A percentile compares a stretch with the other conserved stretches of the same genome.
These are phyloP conservation scores for Rapana venosa DNA, from an alignment of 2,888 invertebrate species.

Conservation along the genomic window DNA sequence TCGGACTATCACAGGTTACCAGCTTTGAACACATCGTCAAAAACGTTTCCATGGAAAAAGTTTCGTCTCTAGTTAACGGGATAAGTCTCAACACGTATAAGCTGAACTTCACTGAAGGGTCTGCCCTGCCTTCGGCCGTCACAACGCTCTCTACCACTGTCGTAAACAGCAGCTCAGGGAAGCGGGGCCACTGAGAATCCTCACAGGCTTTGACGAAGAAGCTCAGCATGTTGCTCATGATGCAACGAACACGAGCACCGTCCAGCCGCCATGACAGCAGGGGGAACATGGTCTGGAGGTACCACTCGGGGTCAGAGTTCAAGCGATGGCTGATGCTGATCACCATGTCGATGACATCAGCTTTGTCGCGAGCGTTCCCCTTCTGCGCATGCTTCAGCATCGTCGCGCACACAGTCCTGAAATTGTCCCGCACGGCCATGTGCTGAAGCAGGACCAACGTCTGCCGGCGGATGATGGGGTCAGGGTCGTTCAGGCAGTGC, in stretches of 20 bases:
- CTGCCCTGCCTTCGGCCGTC: neutral
- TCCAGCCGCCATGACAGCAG: conserved; percentile 24
- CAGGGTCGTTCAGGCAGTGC: conserved; percentile 74
- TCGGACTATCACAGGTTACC: neutral
- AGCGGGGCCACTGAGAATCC: neutral
- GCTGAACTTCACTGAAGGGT: neutral
- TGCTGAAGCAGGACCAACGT: conserved; percentile 74
- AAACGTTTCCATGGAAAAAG: neutral
- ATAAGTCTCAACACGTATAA: conserved; percentile 24
- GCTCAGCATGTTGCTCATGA: conserved; percentile 18
- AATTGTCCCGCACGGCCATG: conserved; percentile 73
- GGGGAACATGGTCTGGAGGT: conserved; percentile 31
- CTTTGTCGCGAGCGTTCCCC: neutral
- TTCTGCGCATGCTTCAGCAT: conserved; percentile 63
- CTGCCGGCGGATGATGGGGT: conserved; percentile 69
- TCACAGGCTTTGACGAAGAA: neutral
- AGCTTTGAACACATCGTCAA: neutral
- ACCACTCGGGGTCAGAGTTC: conserved; percentile 29
- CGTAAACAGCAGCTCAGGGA: conserved; percentile 6
- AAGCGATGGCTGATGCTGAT: conserved; percentile 3
- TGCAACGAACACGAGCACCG: neutral
- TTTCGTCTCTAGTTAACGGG: neutral
- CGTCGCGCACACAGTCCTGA: conserved; percentile 70
- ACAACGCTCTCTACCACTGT: neutral
- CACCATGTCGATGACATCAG: conserved; percentile 23